Evolutionary conservation across 1,140 invertebrate genomes (phyloP).

Genomic region (Mactra quadrangularis): DNA sequence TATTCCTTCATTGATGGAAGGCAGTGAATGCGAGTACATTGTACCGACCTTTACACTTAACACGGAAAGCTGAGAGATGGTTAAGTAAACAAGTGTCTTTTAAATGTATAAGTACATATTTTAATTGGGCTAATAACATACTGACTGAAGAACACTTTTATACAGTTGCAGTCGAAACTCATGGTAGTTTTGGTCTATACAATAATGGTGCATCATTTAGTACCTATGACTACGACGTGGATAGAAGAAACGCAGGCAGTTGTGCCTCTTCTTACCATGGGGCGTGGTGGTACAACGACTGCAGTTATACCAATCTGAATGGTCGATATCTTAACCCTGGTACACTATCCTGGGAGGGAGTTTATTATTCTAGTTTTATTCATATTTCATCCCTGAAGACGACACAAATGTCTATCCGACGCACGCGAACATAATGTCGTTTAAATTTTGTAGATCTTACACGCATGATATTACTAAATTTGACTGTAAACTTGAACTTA

Average conservation of each 20-base stretch:
- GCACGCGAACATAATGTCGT: too few relatives aligned
- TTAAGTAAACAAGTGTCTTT: background rate
- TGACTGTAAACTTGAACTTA: too few relatives aligned
- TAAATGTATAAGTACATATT: background rate
- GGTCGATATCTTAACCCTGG: conserved; percentile 5
- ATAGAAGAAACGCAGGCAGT: background rate
- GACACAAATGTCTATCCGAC: background rate
- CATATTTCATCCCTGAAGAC: background rate
- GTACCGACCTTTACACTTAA: too few relatives aligned
- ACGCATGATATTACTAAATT: too few relatives aligned
- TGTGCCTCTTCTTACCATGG: background rate
- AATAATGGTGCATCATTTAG: background rate
- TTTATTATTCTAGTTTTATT: background rate
- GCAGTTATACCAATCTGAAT: conserved; percentile 11
- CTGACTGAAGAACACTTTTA: too few relatives aligned
- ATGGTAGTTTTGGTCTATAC: too few relatives aligned
- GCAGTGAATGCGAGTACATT: too few relatives aligned
- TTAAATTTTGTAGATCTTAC: too few relatives aligned
- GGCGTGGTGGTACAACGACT: conserved; percentile 17
- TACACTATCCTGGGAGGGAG: background rate
- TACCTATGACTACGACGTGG: background rate
- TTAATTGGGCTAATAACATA: too few relatives aligned
- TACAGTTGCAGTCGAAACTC: too few relatives aligned
- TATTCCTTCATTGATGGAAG: too few relatives aligned
- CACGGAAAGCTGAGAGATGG: too few relatives aligned